phyloP scores from a whole-genome alignment of 2,797 vertebrate genomes.

The Hapalemur alaotrensis region DNA sequence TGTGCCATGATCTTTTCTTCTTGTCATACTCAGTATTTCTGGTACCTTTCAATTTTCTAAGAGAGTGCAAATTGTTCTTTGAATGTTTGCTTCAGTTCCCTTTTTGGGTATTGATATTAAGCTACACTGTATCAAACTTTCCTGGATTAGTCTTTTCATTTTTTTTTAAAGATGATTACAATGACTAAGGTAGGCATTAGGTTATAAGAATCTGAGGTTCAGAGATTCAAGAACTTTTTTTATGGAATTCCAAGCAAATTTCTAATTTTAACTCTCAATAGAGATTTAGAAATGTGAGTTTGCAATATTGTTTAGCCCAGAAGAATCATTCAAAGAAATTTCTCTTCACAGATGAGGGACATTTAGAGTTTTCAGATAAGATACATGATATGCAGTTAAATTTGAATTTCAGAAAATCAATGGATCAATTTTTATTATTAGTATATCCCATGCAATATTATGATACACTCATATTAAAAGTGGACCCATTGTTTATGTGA shows the following conservation, averaged over 20 bases:
- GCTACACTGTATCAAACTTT: not conserved
- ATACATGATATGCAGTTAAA: not conserved
- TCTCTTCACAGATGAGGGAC: not conserved
- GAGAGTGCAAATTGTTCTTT: not conserved
- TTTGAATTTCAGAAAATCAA: not conserved
- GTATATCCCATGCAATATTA: not conserved
- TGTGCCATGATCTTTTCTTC: not conserved
- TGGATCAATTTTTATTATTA: not conserved
- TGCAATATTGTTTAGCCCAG: not conserved
- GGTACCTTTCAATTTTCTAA: not conserved
- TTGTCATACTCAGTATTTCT: not conserved
- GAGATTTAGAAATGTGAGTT: slow-evolving; percentile 42
- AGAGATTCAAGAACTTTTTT: not conserved
- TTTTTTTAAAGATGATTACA: not conserved
- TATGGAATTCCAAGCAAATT: slow-evolving; percentile 28
- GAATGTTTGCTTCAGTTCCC: not conserved
- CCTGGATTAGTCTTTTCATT: not conserved
- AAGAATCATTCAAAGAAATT: slow-evolving; percentile 48
- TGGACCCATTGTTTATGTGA: not conserved
- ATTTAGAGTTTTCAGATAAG: not conserved
- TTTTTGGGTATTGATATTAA: not conserved
- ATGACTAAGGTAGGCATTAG: not conserved
- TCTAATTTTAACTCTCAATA: slow-evolving; percentile 29
- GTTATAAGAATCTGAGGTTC: not conserved
- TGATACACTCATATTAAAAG: not conserved